Conservation (phyloP, 1,140 invertebrate species). For the Philaenus spumarius region DNA sequence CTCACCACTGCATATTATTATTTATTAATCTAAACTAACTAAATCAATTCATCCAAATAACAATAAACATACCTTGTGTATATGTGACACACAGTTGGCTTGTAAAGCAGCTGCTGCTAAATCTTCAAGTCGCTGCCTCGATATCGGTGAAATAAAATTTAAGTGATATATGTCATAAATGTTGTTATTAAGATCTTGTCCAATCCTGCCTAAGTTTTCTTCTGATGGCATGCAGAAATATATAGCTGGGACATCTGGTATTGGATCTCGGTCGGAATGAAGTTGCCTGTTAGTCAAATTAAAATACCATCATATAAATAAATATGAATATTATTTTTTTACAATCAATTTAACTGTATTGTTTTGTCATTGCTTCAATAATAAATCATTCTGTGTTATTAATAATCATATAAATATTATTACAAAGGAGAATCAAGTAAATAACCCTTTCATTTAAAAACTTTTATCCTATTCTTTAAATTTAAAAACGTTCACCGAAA, state of each 20-base stretch:
- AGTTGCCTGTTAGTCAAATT: constrained; percentile 59
- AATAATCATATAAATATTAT: too few species aligned
- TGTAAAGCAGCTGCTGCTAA: constrained; percentile 87
- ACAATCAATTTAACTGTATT: too few species aligned
- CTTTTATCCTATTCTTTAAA: too few species aligned
- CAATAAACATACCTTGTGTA: constrained; percentile 67
- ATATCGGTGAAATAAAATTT: constrained; percentile 97
- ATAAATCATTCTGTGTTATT: too few species aligned
- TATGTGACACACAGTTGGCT: constrained; percentile 77
- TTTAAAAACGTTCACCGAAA: too few species aligned
- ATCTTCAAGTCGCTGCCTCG: constrained; percentile 91
- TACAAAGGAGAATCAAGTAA: too few species aligned
- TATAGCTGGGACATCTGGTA: constrained; percentile 96
- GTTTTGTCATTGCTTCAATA: too few species aligned
- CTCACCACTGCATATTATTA: not conserved
- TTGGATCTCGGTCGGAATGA: constrained; percentile 89
- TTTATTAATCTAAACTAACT: not conserved
- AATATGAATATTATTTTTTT: too few species aligned
- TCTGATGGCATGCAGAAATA: constrained; percentile 98
- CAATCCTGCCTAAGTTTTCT: constrained; percentile 92
- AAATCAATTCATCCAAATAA: constrained; percentile 1
- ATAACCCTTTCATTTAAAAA: too few species aligned
- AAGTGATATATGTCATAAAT: constrained; percentile 95
- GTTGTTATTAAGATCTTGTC: constrained; percentile 84
- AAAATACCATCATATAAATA: too few species aligned